phyloP scores from a whole-genome alignment of 2,113 vertebrate species.

The Pteropus alecto region DNA sequence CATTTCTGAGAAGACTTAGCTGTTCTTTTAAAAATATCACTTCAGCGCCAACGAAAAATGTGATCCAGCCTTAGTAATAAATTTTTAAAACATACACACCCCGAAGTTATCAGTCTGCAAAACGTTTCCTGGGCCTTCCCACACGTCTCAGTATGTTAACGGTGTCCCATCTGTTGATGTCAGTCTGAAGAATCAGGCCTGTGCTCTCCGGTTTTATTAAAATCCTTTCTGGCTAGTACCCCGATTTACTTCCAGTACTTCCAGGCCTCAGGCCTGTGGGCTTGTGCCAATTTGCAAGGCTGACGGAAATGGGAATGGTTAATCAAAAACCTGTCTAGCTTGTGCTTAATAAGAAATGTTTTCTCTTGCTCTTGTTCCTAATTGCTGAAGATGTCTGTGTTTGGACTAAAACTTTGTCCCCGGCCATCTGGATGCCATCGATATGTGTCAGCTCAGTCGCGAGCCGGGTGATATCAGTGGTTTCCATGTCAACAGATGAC shows the following conservation, averaged over 20 bases:
- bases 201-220: slow-evolving; percentile 32
- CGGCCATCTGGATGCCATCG: slow-evolving; percentile 70
- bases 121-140: slow-evolving; percentile 51
- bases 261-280: not conserved
- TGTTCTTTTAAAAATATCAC: slow-evolving; percentile 68
- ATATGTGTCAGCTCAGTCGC: slow-evolving; percentile 26
- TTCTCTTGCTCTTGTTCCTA: slow-evolving; percentile 58
- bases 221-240: slow-evolving; percentile 39
- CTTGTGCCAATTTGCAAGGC: not conserved
- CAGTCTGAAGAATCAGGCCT: slow-evolving; percentile 22
- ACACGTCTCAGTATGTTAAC: slow-evolving; percentile 16
- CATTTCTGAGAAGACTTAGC: slow-evolving; percentile 67
- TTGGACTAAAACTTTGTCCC: slow-evolving; percentile 68
- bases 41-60: slow-evolving; percentile 58
- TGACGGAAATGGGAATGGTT: slow-evolving; percentile 4
- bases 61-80: slow-evolving; percentile 52
- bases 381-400: slow-evolving; percentile 70
- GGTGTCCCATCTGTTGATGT: slow-evolving; percentile 57
- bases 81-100: slow-evolving; percentile 53
- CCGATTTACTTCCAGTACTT: not conserved
- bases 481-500: slow-evolving; percentile 59
- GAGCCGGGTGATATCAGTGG: slow-evolving; percentile 39
- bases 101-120: slow-evolving; percentile 44
- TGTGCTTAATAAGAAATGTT: slow-evolving; percentile 46
- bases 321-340: slow-evolving; percentile 34